These are phyloP conservation scores for Parazoanthus swiftii DNA, from an alignment of 92 coral and sea anemone genomes.

Conservation along the genomic window DNA sequence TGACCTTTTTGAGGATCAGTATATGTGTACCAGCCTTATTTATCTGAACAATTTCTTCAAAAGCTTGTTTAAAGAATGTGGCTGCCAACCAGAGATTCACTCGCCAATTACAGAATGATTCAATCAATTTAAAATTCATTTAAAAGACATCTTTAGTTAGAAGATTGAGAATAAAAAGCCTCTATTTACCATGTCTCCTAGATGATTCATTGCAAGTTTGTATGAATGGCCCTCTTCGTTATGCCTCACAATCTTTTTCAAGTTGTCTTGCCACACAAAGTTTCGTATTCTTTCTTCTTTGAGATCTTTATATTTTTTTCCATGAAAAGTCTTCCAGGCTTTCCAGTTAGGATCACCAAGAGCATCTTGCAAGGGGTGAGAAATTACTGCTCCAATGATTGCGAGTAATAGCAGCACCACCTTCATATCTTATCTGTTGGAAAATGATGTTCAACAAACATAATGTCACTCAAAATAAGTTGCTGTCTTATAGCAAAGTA, in stretches of 20 bases:
- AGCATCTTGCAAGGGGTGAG: slow-evolving; percentile 50
- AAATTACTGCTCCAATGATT: slow-evolving; percentile 30
- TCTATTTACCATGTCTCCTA: slow-evolving; percentile 83
- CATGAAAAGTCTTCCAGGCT: slow-evolving; percentile 80
- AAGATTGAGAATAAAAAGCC: neutral
- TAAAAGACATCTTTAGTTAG: too few species aligned
- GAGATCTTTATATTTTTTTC: slow-evolving; percentile 57
- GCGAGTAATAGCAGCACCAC: slow-evolving; percentile 37
- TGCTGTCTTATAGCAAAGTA: too few species aligned
- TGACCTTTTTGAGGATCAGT: too few species aligned
- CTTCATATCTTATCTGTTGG: slow-evolving; percentile 44
- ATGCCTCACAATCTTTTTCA: slow-evolving; percentile 78
- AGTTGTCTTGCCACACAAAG: slow-evolving; percentile 85
- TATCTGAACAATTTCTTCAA: neutral
- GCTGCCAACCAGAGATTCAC: too few species aligned
- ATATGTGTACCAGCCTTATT: neutral
- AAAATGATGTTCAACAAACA: neutral
- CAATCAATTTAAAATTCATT: too few species aligned
- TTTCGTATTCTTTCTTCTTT: slow-evolving; percentile 82
- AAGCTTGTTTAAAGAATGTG: neutral
- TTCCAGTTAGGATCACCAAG: slow-evolving; percentile 78
- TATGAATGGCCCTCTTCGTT: slow-evolving; percentile 70
- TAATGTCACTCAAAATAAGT: too few species aligned
- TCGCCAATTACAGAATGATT: too few species aligned
- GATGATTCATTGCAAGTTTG: slow-evolving; percentile 84